Evolutionary conservation across 2,113 vertebrate species (phyloP).

Genomic region (Myotis lucifugus): DNA sequence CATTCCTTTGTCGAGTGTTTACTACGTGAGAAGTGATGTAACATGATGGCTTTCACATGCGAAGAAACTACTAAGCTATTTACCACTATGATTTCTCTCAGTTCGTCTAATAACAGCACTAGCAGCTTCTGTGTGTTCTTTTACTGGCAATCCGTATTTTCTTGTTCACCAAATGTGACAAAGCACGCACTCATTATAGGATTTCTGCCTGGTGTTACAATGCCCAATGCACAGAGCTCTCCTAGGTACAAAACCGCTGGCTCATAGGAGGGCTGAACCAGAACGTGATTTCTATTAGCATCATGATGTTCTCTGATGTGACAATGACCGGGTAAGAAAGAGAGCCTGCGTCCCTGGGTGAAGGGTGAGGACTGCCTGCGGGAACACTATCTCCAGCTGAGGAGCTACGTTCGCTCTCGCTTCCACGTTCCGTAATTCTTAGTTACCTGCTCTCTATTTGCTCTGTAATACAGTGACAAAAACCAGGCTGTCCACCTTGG

Average conservation of each 20-base stretch:
- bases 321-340: background rate
- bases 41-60: background rate
- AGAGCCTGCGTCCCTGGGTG: background rate
- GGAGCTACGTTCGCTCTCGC: background rate
- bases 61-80: background rate
- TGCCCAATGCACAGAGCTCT: background rate
- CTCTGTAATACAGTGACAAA: background rate
- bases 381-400: background rate
- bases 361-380: fast-evolving
- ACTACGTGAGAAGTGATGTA: background rate
- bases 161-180: background rate
- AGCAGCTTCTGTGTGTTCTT: background rate
- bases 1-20: background rate
- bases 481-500: background rate
- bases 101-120: background rate
- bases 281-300: background rate
- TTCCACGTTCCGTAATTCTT: background rate
- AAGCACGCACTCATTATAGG: background rate
- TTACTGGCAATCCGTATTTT: background rate
- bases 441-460: background rate
- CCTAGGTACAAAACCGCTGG: background rate
- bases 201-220: background rate
- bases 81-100: background rate
- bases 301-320: background rate
- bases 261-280: background rate